phyloP scores from a whole-genome alignment of 2,113 vertebrate species.

The Apus apus region DNA sequence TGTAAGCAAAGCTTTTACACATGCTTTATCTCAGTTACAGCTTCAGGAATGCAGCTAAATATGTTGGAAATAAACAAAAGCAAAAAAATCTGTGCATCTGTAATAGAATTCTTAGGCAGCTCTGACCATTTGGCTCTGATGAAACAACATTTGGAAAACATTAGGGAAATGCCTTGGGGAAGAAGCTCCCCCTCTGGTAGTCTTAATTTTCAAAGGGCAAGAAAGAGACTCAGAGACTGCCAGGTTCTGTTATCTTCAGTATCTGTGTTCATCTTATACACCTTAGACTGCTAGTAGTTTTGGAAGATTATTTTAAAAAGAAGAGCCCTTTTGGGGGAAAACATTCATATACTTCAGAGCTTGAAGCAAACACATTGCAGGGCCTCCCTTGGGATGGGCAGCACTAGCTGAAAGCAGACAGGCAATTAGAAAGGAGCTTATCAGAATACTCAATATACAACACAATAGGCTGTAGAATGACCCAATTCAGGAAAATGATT shows the following conservation, averaged over 20 bases:
- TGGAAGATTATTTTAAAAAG: not conserved
- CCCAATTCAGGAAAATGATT: not conserved
- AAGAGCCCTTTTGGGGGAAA: not conserved
- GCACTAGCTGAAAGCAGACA: not conserved
- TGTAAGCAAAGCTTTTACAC: not conserved
- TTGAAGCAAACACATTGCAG: not conserved
- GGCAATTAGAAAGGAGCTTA: not conserved
- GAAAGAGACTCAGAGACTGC: not conserved
- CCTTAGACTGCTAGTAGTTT: not conserved
- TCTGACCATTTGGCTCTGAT: slow-evolving; percentile 1
- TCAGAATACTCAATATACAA: not conserved
- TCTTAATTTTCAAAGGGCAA: not conserved
- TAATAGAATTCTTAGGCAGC: not conserved
- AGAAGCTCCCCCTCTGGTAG: not conserved
- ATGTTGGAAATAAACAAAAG: not conserved
- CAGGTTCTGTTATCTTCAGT: not conserved
- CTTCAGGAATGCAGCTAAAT: not conserved
- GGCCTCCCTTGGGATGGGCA: not conserved
- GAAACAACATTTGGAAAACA: slow-evolving; percentile 22
- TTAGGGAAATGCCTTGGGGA: not conserved
- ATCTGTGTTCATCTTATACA: not conserved
- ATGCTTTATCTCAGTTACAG: not conserved
- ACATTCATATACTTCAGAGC: not conserved
- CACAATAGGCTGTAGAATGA: not conserved
- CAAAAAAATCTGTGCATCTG: not conserved